These are phyloP conservation scores for Scomber colias DNA, from an alignment of 2,113 vertebrate species.

Conservation along the genomic window DNA sequence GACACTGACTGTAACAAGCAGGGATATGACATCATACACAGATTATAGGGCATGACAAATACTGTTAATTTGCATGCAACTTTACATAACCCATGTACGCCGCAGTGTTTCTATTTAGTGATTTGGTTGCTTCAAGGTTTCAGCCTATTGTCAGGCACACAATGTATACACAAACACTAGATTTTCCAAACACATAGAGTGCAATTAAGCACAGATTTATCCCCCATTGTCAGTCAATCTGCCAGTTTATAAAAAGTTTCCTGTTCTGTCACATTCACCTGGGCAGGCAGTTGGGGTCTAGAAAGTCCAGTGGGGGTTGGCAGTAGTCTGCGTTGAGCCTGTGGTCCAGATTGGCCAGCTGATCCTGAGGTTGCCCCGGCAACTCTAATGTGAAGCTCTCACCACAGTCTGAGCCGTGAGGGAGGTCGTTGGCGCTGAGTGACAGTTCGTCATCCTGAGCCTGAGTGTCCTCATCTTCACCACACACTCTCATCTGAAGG, in stretches of 20 bases:
- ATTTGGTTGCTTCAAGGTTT: no score
- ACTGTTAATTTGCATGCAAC: no score
- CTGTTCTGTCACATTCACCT: conserved; percentile 80
- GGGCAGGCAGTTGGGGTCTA: conserved; percentile 90
- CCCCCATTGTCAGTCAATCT: conserved; percentile 11
- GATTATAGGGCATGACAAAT: no score
- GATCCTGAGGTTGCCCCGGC: conserved; percentile 76
- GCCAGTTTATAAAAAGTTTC: conserved; percentile 2
- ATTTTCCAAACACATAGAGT: not conserved
- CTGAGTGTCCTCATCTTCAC: conserved; percentile 90
- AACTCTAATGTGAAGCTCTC: conserved; percentile 94
- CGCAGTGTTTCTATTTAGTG: no score
- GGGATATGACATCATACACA: no score
- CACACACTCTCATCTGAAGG: conserved; percentile 83
- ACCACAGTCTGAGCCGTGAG: conserved; percentile 92
- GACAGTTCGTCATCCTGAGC: conserved; percentile 93
- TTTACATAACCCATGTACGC: no score
- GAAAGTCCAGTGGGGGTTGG: conserved; percentile 81
- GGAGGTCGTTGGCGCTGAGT: conserved; percentile 90
- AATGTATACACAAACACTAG: not conserved
- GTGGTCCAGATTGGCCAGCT: conserved; percentile 36
- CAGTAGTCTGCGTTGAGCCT: conserved; percentile 67
- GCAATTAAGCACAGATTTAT: conserved; percentile 5
- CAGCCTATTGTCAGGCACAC: no score
- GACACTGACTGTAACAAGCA: no score